phyloP scores from a whole-genome alignment of 1,140 invertebrate species.

The Macrotrachela quadricornifera region DNA sequence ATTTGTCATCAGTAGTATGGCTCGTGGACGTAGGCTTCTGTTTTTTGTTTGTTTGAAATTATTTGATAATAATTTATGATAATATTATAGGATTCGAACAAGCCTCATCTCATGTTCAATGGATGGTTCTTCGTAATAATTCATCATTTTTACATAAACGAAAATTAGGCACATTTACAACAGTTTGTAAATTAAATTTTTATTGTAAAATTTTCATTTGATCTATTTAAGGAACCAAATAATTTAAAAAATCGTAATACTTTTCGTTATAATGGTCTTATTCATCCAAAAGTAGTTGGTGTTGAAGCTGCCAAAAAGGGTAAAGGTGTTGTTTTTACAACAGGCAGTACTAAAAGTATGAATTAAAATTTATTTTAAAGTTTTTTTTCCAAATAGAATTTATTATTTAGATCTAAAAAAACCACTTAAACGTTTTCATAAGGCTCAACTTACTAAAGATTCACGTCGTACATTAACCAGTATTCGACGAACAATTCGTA shows the following conservation, averaged over 20 bases:
- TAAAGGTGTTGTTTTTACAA: slow-evolving; percentile 67
- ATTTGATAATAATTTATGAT: too few relatives aligned
- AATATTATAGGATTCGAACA: too few relatives aligned
- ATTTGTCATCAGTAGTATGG: too few relatives aligned
- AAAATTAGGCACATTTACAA: slow-evolving; percentile 68
- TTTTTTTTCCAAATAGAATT: slow-evolving; percentile 12
- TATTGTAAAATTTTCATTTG: background rate
- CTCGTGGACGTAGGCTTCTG: too few relatives aligned
- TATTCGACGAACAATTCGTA: slow-evolving; percentile 51
- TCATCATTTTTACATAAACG: slow-evolving; percentile 68
- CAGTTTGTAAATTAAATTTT: slow-evolving; percentile 36
- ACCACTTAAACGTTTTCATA: slow-evolving; percentile 49
- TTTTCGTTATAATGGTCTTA: slow-evolving; percentile 67
- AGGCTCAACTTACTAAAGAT: slow-evolving; percentile 40
- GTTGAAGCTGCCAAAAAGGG: slow-evolving; percentile 54
- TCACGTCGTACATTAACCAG: slow-evolving; percentile 58
- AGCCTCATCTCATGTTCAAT: slow-evolving; percentile 28
- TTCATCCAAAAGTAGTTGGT: slow-evolving; percentile 64
- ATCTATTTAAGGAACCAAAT: slow-evolving; percentile 51
- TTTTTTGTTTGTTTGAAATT: too few relatives aligned
- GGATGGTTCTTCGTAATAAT: slow-evolving; percentile 81
- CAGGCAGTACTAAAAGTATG: slow-evolving; percentile 42
- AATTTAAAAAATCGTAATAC: slow-evolving; percentile 72
- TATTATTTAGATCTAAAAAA: slow-evolving; percentile 29
- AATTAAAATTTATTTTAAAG: slow-evolving; percentile 4